Percentiles rank a stretch among this genome's conserved stretches.
phyloP scores from a whole-genome alignment of 2,797 vertebrate genomes.

The Gephyroberyx darwinii region DNA sequence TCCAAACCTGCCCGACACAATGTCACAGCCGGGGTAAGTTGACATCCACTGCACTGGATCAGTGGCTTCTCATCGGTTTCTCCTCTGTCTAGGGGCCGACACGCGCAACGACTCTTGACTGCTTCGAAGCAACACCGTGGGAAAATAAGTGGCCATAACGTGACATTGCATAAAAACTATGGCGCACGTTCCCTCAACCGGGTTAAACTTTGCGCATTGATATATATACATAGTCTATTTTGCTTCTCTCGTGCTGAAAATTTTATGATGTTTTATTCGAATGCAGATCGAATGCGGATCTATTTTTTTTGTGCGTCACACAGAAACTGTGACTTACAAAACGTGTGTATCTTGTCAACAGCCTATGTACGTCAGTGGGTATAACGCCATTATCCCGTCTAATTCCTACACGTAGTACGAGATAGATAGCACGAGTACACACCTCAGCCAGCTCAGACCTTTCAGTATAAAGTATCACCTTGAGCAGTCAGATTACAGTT shows the following conservation, averaged over 20 bases:
- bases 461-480: background rate
- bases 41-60: background rate
- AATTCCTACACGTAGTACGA: slow-evolving; percentile 66
- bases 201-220: background rate
- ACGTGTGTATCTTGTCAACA: too few species aligned
- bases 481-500: background rate
- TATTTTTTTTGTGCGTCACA: background rate
- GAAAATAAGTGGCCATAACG: too few species aligned
- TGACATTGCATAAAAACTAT: background rate
- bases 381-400: slow-evolving; percentile 63
- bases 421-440: too few species aligned
- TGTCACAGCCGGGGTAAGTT: slow-evolving; percentile 69
- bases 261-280: background rate
- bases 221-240: too few species aligned
- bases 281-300: background rate
- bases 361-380: slow-evolving; percentile 16
- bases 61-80: too few species aligned
- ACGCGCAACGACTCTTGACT: background rate
- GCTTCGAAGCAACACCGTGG: too few species aligned
- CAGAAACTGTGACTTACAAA: background rate
- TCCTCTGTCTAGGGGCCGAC: background rate
- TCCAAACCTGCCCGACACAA: slow-evolving; percentile 73
- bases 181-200: background rate
- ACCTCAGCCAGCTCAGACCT: background rate
- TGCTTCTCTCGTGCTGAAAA: background rate